Percentiles rank a stretch among this genome's conserved stretches.
Conservation (phyloP, 2,888 invertebrate species). For the Phytoseiulus persimilis region DNA sequence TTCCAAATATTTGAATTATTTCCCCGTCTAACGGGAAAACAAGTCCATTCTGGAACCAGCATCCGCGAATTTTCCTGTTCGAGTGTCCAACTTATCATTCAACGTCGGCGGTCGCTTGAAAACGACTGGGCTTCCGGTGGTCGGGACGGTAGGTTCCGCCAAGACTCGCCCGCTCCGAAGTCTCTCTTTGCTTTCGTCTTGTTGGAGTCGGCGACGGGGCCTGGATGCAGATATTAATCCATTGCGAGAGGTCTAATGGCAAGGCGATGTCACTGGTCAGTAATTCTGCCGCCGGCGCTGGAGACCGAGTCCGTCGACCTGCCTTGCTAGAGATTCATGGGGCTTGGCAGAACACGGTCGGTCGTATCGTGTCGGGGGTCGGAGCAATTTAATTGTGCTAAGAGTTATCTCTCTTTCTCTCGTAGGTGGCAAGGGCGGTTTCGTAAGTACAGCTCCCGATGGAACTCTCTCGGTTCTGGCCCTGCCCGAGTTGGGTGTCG, state of each 20-base stretch:
- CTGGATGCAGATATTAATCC: background rate
- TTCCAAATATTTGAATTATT: too few relatives aligned
- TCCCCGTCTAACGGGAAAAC: too few relatives aligned
- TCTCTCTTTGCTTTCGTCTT: too few relatives aligned
- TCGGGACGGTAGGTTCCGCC: too few relatives aligned
- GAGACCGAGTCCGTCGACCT: background rate
- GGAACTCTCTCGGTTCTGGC: constrained; percentile 26
- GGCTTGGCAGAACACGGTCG: background rate
- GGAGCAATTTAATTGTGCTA: background rate
- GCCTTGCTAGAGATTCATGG: background rate
- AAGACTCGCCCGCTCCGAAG: too few relatives aligned
- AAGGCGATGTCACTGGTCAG: background rate
- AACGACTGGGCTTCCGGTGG: too few relatives aligned
- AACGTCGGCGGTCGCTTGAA: too few relatives aligned
- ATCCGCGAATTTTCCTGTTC: too few relatives aligned
- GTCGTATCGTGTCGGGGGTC: background rate
- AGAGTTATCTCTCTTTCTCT: background rate
- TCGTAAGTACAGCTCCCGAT: constrained; percentile 22
- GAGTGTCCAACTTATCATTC: too few relatives aligned
- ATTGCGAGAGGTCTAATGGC: background rate
- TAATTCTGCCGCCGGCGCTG: background rate
- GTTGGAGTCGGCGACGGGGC: too few relatives aligned
- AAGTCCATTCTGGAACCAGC: too few relatives aligned
- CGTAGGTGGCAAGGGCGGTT: constrained; percentile 21
- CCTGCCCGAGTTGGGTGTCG: constrained; percentile 35